These are phyloP conservation scores for Tympanoctomys barrerae DNA, from an alignment of 2,797 vertebrate species.

Conservation along the genomic window DNA sequence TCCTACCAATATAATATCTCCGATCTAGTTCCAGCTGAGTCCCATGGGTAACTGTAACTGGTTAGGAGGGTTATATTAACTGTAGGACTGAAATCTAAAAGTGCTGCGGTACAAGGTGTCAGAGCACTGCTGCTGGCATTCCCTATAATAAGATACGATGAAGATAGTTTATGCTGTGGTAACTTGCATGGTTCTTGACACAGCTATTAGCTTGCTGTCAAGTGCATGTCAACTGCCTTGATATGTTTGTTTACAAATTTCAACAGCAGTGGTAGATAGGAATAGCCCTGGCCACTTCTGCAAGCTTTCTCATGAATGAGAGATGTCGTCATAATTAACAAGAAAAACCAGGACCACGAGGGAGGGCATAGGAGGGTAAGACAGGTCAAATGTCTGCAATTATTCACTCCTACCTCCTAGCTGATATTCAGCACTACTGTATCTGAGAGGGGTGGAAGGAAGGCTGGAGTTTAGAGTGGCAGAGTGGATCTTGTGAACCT, in stretches of 20 bases:
- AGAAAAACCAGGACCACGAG: not conserved
- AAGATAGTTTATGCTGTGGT: not conserved
- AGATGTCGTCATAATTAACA: not conserved
- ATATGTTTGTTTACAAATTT: not conserved
- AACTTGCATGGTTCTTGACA: not conserved
- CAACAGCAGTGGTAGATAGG: not conserved
- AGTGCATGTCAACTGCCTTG: accelerated
- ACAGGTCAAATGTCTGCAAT: not conserved
- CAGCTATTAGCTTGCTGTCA: not conserved
- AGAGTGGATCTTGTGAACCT: not conserved
- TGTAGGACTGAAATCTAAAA: not conserved
- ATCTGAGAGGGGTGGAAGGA: not conserved
- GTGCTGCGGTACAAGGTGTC: not conserved
- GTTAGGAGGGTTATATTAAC: not conserved
- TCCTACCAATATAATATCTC: not conserved
- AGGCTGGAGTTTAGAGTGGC: not conserved
- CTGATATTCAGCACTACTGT: too few relatives aligned
- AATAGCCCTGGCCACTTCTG: not conserved
- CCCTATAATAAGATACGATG: not conserved
- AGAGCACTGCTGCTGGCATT: not conserved
- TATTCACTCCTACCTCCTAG: not conserved
- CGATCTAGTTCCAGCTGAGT: not conserved
- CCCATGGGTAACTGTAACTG: not conserved
- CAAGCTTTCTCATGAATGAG: not conserved
- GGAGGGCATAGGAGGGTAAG: not conserved